Base-by-base conservation (phyloP, 2,113 vertebrate species). In the Pluvianellus socialis region DNA sequence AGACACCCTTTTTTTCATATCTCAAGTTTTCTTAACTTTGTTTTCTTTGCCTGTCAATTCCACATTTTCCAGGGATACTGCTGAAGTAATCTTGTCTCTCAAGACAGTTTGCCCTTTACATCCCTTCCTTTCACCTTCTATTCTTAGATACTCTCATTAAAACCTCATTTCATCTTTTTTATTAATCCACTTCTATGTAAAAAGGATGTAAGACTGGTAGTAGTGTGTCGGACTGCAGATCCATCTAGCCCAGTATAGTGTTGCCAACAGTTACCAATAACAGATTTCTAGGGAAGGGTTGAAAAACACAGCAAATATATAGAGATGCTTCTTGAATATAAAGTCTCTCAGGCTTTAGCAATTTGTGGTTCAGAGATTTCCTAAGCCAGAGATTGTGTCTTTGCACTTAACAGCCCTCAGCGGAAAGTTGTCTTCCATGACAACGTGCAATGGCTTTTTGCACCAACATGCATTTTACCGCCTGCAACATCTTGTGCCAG, bases 331-430 rank as follows among this genome's bases (percentile, higher is more conserved):
- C 73, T 81, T 89, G 77, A 94, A 84, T 87, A 68, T 52, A 74
- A 92, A 89, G 76, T 84, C 86, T 81, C 84, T 71, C 65, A 85
- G 65, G 49, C 32, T 88, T 88, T 59, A 62, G 28, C 84, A 91
- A 74, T 92, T 92, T 91, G 63, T 74, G 67, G 32, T 85, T 88
- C 75, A 84, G 88, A 92, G 83, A 80, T 89, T 95, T 90, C 56
- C 73, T 59, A 38, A 89, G 73, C 55, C 58, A 89, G 76, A 95
- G 47, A 66, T 59, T 66, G 33, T 6, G 9, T 40, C 56, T 95
- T 62, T 65, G n/a, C 74, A 52, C 30, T 85, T 91, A 89, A 45
- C 28, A 91, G 11, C 32, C 15, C 47, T 67, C 65, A 38, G 47
- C 59, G 55, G 56, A 87, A 91, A 88, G 52, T 35, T 84, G 73